Evolutionary conservation across 2,888 invertebrate genomes (phyloP), one percentile per base, ranked within the genome.

Genomic region (Metacarcinus magister): DNA sequence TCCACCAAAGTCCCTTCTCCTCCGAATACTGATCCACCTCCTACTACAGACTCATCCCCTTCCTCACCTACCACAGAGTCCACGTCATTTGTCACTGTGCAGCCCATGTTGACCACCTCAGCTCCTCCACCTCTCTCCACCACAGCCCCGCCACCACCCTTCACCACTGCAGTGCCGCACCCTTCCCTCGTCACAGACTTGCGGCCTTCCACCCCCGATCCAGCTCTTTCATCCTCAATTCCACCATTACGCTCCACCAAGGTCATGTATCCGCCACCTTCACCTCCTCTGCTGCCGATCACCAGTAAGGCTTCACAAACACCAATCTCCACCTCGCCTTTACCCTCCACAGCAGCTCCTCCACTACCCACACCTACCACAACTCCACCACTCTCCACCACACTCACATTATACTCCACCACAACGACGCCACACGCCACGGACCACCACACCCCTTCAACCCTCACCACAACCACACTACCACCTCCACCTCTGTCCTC

Each of bases 31-130:
- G 39, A 87, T 39, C 39, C 87, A 87, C 87, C 32, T 75, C n/a
- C 28, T 75, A 75, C 28, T 28, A 75, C 75, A 28, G 75, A 75
- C 87, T 13, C 87, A 32, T 2, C 87, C 10, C 39, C 16, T 13
- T 10, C 87, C 2, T 19, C 87, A 8, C 1, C 87, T 4, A 16
- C 87, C 10, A 19, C 87, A 16, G 16, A 23, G 3, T 87, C 39
- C 39, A 39, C 87, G 10, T 87, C 32, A 19, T 87, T 87, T 2
- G 19, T 19, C 19, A 32, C 32, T 2, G 87, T 87, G 19, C 87
- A 87, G 39, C 87, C 87, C 54, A 92, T 60, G 32, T 28, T 60
- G 32, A 92, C 60, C 54, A 92, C 92, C 32, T 60, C 54, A 32
- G 87, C 10, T 39, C 39, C 87, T 87, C 87, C 87, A 87, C 87